Base-by-base conservation (phyloP, 2,797 vertebrate genomes). In the Sciurus vulgaris region DNA sequence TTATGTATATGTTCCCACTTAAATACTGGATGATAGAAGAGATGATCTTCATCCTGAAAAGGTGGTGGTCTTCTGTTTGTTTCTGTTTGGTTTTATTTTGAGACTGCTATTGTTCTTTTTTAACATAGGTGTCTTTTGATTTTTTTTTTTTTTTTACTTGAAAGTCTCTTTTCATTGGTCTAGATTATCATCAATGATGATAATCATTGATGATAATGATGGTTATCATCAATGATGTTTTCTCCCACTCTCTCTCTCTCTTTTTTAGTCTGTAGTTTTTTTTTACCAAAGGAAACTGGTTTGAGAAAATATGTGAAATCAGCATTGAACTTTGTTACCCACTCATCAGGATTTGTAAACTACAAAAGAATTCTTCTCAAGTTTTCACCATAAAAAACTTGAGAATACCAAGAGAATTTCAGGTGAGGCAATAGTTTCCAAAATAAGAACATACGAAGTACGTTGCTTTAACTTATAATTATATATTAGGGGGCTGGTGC, bases 261-360 rank as follows among this genome's bases (percentile, higher is more conserved):
- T 88, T 81, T 15, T 93, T 79, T 54, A 76, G 28, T 89, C 41
- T 87, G 6, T 61, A 95, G 91, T 83, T 78, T 70, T 51, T 76
- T 70, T 51, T 76, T 89, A 79, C 49, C 35, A 41, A 82, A 87
- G 15, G 35, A 82, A 61, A 59, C 82, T 81, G 67, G 49, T 28
- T 86, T 85, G 86, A 93, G 87, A 91, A 97, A 95, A 44, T 90
- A 74, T 72, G 51, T 96, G 72, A 95, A 85, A 63, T 96, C 28
- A 94, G 20, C 28, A 15, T 38, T 91, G 72, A 81, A 86, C 88
- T 95, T 94, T 94, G 8, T 91, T 96, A 90, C 3, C 67, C 82
- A 28, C n/a, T 72, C 82, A 24, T 70, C 41, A 94, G 76, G 51
- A 86, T 91, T 91, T 95, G 10, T 95, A 94, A 24, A 86, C 87